Evolutionary conservation across 2,888 invertebrate species (phyloP).

Genomic region (Melanostoma scalare): DNA sequence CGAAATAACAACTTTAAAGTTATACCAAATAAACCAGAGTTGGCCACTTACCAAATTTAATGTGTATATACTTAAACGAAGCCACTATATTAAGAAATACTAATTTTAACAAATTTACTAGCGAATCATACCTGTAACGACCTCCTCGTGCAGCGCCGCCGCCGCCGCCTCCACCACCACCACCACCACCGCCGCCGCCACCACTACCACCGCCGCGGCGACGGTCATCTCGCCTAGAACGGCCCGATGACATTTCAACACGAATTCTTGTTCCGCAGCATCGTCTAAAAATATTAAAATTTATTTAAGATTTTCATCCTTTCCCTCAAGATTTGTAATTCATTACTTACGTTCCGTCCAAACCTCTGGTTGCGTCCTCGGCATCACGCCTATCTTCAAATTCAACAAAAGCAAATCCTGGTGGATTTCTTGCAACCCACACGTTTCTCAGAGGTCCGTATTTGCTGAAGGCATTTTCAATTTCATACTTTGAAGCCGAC

Average conservation of each 20-base stretch:
- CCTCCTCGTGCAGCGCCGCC: conserved; percentile 75
- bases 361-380: conserved; percentile 90
- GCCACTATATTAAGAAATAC: conserved; percentile 1
- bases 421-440: conserved; percentile 95
- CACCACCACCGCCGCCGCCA: conserved; percentile 77
- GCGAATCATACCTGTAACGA: conserved; percentile 79
- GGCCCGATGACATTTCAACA: conserved; percentile 96
- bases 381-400: conserved; percentile 93
- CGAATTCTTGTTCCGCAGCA: conserved; percentile 94
- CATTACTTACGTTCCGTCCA: conserved; percentile 90
- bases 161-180: conserved; percentile 76
- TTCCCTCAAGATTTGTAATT: conserved; percentile 81
- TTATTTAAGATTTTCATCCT: conserved; percentile 73
- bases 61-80: conserved; percentile 9
- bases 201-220: conserved; percentile 80
- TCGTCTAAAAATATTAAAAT: conserved; percentile 84
- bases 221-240: conserved; percentile 88
- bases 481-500: conserved; percentile 92
- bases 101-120: not conserved
- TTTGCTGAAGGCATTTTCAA: conserved; percentile 91
- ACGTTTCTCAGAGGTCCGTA: conserved; percentile 93
- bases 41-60: conserved; percentile 54
- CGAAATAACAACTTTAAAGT: not conserved
- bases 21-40: conserved; percentile 43
- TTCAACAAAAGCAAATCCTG: conserved; percentile 94